Percentiles rank a stretch among this genome's conserved stretches.
phyloP scores from a whole-genome alignment of 2,888 invertebrate genomes.

The Hypolimnas misippus region DNA sequence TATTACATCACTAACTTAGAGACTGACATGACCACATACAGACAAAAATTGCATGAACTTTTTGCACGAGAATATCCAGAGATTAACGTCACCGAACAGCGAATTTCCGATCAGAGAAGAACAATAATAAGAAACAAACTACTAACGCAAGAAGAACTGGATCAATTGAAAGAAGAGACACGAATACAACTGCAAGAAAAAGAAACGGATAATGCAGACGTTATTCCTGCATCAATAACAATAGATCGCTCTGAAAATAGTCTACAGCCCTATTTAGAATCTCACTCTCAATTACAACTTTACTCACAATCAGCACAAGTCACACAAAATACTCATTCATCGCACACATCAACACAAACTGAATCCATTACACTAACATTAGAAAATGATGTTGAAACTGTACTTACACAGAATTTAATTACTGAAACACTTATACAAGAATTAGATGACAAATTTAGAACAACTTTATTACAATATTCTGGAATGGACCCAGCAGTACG shows the following conservation, averaged over 20 bases:
- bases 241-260: neutral
- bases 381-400: neutral
- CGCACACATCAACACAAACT: neutral
- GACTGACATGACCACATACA: constrained; percentile 22
- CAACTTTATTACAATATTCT: too few species aligned
- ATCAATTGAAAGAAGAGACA: neutral
- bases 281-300: neutral
- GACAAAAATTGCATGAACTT: constrained; percentile 17
- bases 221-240: neutral
- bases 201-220: neutral
- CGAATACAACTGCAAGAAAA: neutral
- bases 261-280: neutral
- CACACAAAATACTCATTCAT: neutral
- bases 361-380: neutral
- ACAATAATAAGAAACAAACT: constrained; percentile 1
- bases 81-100: neutral
- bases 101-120: neutral
- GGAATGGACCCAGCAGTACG: too few species aligned
- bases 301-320: neutral
- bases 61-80: constrained; percentile 11
- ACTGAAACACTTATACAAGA: too few species aligned
- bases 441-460: too few species aligned
- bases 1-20: constrained; percentile 25
- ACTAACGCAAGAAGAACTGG: neutral
- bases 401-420: too few species aligned